phyloP scores from a whole-genome alignment of 2,888 invertebrate genomes.

The Tinea trinotella region DNA sequence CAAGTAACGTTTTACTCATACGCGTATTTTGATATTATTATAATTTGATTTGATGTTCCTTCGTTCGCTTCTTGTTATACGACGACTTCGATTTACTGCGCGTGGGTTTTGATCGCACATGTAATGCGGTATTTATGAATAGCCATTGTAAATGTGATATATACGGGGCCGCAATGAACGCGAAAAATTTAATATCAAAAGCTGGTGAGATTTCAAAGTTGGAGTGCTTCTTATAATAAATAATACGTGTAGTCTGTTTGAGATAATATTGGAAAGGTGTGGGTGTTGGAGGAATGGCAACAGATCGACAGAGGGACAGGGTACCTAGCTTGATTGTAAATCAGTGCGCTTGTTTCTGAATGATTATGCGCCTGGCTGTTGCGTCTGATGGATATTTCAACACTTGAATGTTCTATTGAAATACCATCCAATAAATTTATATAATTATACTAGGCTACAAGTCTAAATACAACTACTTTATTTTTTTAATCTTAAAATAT shows the following conservation, averaged over 20 bases:
- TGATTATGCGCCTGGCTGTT: conserved; percentile 16
- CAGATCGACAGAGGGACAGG: conserved; percentile 48
- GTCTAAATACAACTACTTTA: too few species aligned
- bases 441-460: too few species aligned
- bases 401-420: background rate
- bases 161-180: background rate
- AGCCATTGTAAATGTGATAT: background rate
- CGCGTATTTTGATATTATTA: conserved; percentile 10
- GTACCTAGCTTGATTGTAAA: conserved; percentile 63
- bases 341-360: conserved; percentile 36
- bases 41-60: conserved; percentile 17
- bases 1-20: conserved; percentile 12
- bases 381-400: background rate
- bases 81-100: conserved; percentile 10
- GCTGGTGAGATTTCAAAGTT: conserved; percentile 22
- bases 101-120: conserved; percentile 15
- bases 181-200: background rate
- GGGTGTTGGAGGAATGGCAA: conserved; percentile 43
- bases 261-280: conserved; percentile 23
- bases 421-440: too few species aligned
- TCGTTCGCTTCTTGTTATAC: conserved; percentile 14
- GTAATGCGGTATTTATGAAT: conserved; percentile 15
- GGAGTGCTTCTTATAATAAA: conserved; percentile 70
- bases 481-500: too few species aligned
- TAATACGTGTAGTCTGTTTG: conserved; percentile 65